Conservation (phyloP, 2,113 vertebrate genomes). For the Macquaria ambigua region DNA sequence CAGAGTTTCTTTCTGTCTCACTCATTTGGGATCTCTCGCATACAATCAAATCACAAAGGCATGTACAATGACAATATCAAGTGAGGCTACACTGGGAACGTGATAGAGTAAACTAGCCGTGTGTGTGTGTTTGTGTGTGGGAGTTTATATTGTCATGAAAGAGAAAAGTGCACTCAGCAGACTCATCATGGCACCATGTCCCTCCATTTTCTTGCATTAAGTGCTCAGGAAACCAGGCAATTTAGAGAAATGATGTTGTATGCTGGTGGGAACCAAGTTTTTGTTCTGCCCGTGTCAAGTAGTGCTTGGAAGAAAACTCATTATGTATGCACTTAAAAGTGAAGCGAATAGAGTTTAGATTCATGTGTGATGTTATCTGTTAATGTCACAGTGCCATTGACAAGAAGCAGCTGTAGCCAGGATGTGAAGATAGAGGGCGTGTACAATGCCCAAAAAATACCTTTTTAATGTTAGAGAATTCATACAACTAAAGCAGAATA, state of each 20-base stretch:
- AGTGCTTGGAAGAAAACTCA: not conserved
- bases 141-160: slow-evolving; percentile 40
- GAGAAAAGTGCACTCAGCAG: slow-evolving; percentile 45
- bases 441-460: too few relatives aligned
- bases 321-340: slow-evolving; percentile 2
- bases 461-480: too few relatives aligned
- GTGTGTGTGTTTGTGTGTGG: slow-evolving; percentile 22
- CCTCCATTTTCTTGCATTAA: slow-evolving; percentile 17
- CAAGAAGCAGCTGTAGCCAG: too few relatives aligned
- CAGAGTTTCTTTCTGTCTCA: not conserved
- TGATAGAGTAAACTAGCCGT: not conserved
- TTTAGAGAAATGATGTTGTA: slow-evolving; percentile 28
- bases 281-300: not conserved
- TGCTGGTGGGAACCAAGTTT: not conserved
- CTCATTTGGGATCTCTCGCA: not conserved
- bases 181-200: slow-evolving; percentile 1
- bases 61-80: not conserved
- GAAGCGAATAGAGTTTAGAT: not conserved
- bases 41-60: slow-evolving; percentile 25
- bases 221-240: slow-evolving; percentile 51
- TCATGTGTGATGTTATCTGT: not conserved
- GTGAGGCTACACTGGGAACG: not conserved
- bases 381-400: not conserved
- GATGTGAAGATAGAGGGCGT: too few relatives aligned
- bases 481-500: too few relatives aligned